These are phyloP conservation scores for Melanogrammus aeglefinus DNA, from an alignment of 2,797 vertebrate genomes.

Conservation along the genomic window DNA sequence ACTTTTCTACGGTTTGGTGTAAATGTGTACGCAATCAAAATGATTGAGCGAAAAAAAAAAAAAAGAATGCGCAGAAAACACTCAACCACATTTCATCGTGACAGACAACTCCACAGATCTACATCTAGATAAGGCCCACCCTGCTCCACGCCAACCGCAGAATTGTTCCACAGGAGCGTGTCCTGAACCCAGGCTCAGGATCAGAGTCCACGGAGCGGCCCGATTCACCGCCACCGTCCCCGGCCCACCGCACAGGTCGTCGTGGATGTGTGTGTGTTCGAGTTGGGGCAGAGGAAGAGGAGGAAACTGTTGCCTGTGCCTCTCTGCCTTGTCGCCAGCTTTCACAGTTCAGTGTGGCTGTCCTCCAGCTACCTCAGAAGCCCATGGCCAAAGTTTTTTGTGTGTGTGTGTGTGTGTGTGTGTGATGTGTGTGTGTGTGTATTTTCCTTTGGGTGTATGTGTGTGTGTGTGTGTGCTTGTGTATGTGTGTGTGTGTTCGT, in stretches of 20 bases:
- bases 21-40: background rate
- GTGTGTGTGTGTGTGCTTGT: no score
- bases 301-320: background rate
- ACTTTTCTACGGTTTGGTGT: background rate
- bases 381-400: background rate
- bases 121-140: background rate
- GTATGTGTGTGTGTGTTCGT: no score
- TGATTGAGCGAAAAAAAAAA: background rate
- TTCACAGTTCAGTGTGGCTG: background rate
- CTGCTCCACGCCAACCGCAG: background rate
- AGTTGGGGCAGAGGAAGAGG: background rate
- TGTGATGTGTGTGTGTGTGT: no score
- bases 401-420: no score
- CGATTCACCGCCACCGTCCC: background rate
- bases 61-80: background rate
- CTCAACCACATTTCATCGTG: background rate
- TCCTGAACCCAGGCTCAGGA: background rate
- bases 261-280: background rate
- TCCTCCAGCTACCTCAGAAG: background rate
- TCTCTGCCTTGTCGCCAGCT: background rate
- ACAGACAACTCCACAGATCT: background rate
- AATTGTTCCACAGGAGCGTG: background rate
- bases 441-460: no score
- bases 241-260: background rate
- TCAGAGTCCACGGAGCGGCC: background rate